These are phyloP conservation scores for Saccostrea cuccullata DNA, from an alignment of 1,140 invertebrate genomes.

Conservation along the genomic window DNA sequence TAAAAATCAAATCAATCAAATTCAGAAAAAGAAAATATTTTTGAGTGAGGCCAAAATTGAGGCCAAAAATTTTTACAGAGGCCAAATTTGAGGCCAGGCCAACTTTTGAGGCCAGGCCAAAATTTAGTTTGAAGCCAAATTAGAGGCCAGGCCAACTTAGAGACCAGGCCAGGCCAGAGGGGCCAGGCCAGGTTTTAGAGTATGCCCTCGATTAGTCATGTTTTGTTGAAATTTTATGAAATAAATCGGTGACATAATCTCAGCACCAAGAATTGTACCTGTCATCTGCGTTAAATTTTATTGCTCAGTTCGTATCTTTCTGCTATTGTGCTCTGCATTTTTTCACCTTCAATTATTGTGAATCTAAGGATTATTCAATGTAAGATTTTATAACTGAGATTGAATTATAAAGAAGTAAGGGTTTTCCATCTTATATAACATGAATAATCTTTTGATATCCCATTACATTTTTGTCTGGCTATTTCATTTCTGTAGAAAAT, in stretches of 20 bases:
- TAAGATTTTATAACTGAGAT: not conserved
- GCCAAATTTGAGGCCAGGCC: no score
- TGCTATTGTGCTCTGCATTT: not conserved
- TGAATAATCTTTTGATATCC: not conserved
- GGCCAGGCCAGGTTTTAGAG: no score
- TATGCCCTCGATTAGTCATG: no score
- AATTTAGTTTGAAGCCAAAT: no score
- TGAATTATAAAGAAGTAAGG: not conserved
- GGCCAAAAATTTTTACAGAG: no score
- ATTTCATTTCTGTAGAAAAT: not conserved
- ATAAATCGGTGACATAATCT: conserved; percentile 9
- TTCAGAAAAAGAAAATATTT: no score
- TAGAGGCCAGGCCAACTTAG: no score
- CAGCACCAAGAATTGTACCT: not conserved
- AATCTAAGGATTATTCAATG: not conserved
- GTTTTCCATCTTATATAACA: not conserved
- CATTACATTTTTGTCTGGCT: not conserved
- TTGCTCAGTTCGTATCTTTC: not conserved
- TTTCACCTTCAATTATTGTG: not conserved
- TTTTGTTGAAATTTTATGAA: not conserved
- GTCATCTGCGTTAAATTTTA: not conserved
- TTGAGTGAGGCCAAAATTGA: no score
- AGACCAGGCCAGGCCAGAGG: no score
- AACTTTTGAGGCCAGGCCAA: no score
- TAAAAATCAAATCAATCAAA: no score